Conservation (phyloP, 2,888 invertebrate species). For the Reticulitermes lucifugus region DNA sequence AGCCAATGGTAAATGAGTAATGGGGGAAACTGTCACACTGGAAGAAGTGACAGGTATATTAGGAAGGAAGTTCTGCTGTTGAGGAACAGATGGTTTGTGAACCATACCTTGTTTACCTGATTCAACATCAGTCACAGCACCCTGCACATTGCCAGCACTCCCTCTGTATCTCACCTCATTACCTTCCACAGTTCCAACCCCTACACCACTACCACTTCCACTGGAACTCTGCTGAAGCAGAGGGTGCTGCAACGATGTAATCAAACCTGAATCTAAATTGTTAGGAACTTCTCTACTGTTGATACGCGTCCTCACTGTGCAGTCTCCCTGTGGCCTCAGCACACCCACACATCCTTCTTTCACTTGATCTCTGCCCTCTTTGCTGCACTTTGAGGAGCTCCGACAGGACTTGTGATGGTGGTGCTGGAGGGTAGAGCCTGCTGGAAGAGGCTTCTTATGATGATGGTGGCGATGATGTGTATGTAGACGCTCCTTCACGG, state of each 20-base stretch:
- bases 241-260: constrained; percentile 14
- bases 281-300: constrained; percentile 40
- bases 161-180: not conserved
- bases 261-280: constrained; percentile 44
- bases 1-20: not conserved
- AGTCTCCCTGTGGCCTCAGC: constrained; percentile 22
- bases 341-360: constrained; percentile 28
- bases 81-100: not conserved
- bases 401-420: constrained; percentile 40
- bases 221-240: constrained; percentile 36
- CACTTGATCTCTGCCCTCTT: constrained; percentile 2
- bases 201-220: constrained; percentile 19
- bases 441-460: constrained; percentile 6
- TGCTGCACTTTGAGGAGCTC: constrained; percentile 40
- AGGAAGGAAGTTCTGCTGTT: constrained; percentile 62
- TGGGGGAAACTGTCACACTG: not conserved
- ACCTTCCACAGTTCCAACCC: not conserved
- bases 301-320: constrained; percentile 28
- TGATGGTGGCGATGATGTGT: constrained; percentile 51
- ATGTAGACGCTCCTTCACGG: constrained; percentile 43
- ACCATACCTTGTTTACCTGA: not conserved
- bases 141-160: not conserved
- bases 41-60: constrained; percentile 63
- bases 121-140: not conserved
- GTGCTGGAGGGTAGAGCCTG: constrained; percentile 8